Base-by-base conservation (phyloP, 1,140 invertebrate genomes). In the Drosophila paulistorum region DNA sequence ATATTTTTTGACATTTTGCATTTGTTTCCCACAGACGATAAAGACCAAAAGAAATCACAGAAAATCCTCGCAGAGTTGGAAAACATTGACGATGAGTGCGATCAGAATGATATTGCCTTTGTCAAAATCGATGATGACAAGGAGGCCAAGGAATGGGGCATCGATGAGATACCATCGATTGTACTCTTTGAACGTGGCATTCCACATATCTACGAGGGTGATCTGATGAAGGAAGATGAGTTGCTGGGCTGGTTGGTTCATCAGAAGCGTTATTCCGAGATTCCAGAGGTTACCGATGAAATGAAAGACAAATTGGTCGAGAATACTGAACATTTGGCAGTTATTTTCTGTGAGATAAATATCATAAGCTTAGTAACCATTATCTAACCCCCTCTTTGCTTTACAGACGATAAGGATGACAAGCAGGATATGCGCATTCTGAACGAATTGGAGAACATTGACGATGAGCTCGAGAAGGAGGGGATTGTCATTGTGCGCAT, bases 31-130 rank as follows among this genome's bases (percentile, higher is more conserved):
- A 74, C 92, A 98, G 97, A 98, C 93, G 96, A 98, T 91, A 97
- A 97, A 93, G 96, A 98, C 81, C 96, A 98, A 83, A 96, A 97
- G 91, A 97, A 98, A 91, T 97, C 96, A 91, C 95, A 97, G 92
- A 97, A 97, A 92, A 94, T 98, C 60, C 93, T 98, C 54, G 92
- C 94, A 35, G 97, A 98, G 93, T 92, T 98, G 79, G 97, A 98
- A 93, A 98, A 97, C 87, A 98, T 98, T 79, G 97, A 98, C 90
- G 97, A 98, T 92, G 97, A 98, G 91, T 98, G 97, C 92, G 97
- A 98, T 92, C 95, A 97, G 90, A 97, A 97, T 90, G 96, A 97
- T 81, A 98, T 98, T 80, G 96, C 96, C 17, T 97, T 98, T 91
- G 97, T 98, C 1, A 98, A 98, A 92, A 98, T 98, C 73, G 96